These are phyloP conservation scores for Gymnoscopelus microlampas DNA, from an alignment of 2,797 vertebrate species.

Conservation along the genomic window DNA sequence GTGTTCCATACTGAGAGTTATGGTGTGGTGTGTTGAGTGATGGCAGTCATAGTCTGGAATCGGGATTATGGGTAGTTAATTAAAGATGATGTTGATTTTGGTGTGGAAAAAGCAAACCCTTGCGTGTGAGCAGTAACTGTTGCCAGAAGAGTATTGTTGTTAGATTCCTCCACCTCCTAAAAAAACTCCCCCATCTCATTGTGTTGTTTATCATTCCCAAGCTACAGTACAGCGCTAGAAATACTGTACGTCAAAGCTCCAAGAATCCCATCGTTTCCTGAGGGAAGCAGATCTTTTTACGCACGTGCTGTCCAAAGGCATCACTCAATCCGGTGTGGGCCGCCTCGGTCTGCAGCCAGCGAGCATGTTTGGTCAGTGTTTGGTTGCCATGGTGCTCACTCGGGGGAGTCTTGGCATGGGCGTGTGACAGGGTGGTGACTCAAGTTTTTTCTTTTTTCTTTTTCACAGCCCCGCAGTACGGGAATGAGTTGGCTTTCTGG, in stretches of 20 bases:
- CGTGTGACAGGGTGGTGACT: conserved; percentile 76
- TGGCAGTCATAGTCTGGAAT: neutral
- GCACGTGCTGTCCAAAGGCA: conserved; percentile 36
- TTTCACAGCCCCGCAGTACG: conserved; percentile 50
- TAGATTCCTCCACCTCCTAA: conserved; percentile 1
- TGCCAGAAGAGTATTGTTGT: conserved; percentile 1
- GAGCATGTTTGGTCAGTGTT: conserved; percentile 72
- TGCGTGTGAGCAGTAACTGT: neutral
- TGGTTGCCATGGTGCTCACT: conserved; percentile 69
- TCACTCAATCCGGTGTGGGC: conserved; percentile 20
- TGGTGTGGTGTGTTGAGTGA: neutral
- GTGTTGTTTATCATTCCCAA: conserved; percentile 12
- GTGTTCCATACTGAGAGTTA: neutral
- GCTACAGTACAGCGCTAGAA: conserved; percentile 7
- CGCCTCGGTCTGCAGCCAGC: conserved; percentile 31
- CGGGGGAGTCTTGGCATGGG: conserved; percentile 45
- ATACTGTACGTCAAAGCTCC: conserved; percentile 1
- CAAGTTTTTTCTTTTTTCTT: conserved; percentile 50
- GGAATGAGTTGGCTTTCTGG: conserved; percentile 47
- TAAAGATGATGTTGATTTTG: conserved; percentile 15
- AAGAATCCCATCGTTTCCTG: conserved; percentile 8
- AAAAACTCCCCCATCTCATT: neutral
- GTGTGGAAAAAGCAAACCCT: neutral
- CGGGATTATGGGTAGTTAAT: neutral
- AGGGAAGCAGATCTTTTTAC: conserved; percentile 41